Percentiles rank a stretch among this genome's conserved stretches.
Conservation (phyloP, 1,140 invertebrate species). For the Archegozetes longisetosus region DNA sequence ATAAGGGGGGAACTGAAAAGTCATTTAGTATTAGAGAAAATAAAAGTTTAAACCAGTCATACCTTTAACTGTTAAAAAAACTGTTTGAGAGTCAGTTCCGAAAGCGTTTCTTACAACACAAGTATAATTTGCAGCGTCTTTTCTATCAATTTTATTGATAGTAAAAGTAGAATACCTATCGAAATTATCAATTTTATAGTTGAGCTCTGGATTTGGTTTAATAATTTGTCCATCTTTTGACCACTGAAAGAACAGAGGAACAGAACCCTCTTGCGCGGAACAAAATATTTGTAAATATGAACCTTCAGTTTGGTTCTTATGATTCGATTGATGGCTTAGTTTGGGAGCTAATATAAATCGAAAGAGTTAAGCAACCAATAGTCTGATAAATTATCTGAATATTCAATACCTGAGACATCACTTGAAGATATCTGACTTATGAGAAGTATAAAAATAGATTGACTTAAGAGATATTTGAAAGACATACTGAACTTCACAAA, state of each 20-base stretch:
- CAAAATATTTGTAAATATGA: constrained; percentile 9
- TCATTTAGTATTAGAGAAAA: too few species aligned
- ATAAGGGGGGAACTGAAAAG: too few species aligned
- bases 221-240: too few species aligned
- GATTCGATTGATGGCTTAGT: constrained; percentile 1
- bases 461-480: not conserved
- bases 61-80: not conserved
- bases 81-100: constrained; percentile 6
- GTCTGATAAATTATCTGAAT: not conserved
- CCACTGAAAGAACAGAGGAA: too few species aligned
- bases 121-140: constrained; percentile 18
- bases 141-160: not conserved
- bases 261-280: not conserved
- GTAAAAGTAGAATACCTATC: constrained; percentile 1
- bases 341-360: not conserved
- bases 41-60: too few species aligned
- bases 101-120: constrained; percentile 14
- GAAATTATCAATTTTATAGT: too few species aligned
- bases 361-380: not conserved
- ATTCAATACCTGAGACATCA: not conserved
- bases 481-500: not conserved
- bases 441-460: not conserved
- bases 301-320: not conserved
- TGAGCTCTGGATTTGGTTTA: too few species aligned
- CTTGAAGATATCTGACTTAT: not conserved